Evolutionary conservation across 2,797 vertebrate genomes (phyloP).

Genomic region (Champsocephalus esox): DNA sequence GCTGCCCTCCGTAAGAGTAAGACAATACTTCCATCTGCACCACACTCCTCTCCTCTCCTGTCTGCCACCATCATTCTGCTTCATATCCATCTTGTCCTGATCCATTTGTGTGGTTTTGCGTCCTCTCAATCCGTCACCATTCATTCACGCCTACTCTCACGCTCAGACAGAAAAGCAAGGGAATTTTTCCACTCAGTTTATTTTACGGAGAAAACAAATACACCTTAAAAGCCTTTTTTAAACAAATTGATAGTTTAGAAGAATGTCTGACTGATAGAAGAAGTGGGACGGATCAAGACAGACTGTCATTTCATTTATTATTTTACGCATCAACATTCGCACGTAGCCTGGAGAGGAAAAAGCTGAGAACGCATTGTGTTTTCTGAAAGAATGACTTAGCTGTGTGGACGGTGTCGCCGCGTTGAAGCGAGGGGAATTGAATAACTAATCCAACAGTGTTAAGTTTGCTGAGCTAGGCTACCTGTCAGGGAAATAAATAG

Average conservation of each 20-base stretch:
- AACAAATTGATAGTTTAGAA: slow-evolving; percentile 30
- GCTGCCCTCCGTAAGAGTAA: slow-evolving; percentile 75
- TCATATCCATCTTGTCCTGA: slow-evolving; percentile 73
- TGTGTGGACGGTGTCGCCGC: slow-evolving; percentile 50
- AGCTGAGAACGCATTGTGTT: slow-evolving; percentile 48
- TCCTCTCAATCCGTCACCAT: slow-evolving; percentile 67
- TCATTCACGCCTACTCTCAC: slow-evolving; percentile 79
- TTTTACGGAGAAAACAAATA: slow-evolving; percentile 25
- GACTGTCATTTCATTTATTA: slow-evolving; percentile 68
- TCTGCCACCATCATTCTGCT: slow-evolving; percentile 63
- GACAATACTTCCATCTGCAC: slow-evolving; percentile 68
- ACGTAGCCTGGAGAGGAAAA: slow-evolving; percentile 64
- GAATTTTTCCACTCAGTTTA: slow-evolving; percentile 19
- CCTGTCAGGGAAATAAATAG: slow-evolving; percentile 38
- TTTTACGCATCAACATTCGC: slow-evolving; percentile 80
- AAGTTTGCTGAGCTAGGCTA: slow-evolving; percentile 72
- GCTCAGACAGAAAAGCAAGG: slow-evolving; percentile 46
- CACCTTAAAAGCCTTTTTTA: slow-evolving; percentile 12
- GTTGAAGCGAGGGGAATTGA: slow-evolving; percentile 29
- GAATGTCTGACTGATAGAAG: slow-evolving; percentile 47
- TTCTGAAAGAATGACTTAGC: slow-evolving; percentile 44
- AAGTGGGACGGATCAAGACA: slow-evolving; percentile 47
- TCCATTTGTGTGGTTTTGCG: slow-evolving; percentile 60
- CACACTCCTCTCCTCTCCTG: slow-evolving; percentile 57
- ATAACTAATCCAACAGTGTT: slow-evolving; percentile 60